Evolutionary conservation across 2,797 vertebrate genomes (phyloP), one percentile per base, ranked within the genome.

Genomic region (Nyctibius grandis): DNA sequence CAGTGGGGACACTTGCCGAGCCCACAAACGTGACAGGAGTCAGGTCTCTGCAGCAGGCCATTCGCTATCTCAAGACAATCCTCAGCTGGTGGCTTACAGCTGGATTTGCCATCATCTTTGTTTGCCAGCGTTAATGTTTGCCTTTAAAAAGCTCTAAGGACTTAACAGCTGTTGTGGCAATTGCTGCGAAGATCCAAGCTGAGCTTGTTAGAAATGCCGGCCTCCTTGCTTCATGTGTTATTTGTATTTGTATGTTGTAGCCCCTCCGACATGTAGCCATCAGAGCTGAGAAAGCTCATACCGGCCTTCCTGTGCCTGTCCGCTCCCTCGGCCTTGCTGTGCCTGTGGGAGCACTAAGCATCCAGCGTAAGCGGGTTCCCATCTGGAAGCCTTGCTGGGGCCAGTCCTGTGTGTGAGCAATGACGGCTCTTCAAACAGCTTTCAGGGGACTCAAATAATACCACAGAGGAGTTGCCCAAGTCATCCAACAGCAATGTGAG

Each of bases 21-120:
- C 9, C 83, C 72, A 76, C 68, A 77, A 64, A 86, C 18, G 18
- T 85, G 91, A 93, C 76, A 73, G 50, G 22, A 92, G 38, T 57
- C 87, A 96, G 73, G 61, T 74, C 42, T 33, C 53, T 80, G 59
- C 72, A 78, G 72, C 64, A 75, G 50, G 42, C 72, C 42, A 23
- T 44, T 81, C 11, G 0, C 50, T 90, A 15, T 63, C 77, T 91
- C 60, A 67, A 78, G 73, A 91, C 85, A 91, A 91, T 79, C 76
- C 73, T 88, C 88, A 83, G 85, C 69, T 75, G 54, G 87, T 83
- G 67, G 44, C 51, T 88, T 59, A 75, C 88, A 80, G 89, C 85
- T 94, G 89, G 59, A 85, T 95, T 96, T 88, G 69, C 83, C 67
- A 93, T 94, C 79, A 87, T 64, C 85, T 89, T 81, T 70, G 67